Conservation (phyloP, 2,888 invertebrate species). For the Leucophenga maculata region DNA sequence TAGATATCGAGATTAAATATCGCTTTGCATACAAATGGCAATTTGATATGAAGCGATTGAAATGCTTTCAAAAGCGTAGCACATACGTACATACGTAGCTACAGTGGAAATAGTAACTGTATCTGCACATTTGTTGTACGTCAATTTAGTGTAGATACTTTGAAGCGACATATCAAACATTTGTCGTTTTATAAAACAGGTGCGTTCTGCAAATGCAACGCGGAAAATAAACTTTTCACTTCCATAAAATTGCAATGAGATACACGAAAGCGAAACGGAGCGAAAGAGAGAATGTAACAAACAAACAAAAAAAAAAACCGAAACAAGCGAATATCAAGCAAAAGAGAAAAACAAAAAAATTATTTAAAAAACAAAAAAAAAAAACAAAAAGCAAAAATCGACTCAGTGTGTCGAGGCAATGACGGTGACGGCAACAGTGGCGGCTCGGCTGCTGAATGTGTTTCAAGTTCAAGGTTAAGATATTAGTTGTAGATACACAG, state of each 20-base stretch:
- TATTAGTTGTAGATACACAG: constrained; percentile 64
- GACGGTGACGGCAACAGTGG: constrained; percentile 31
- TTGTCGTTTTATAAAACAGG: too few relatives aligned
- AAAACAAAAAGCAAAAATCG: constrained; percentile 17
- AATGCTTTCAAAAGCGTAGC: neutral
- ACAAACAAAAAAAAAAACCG: constrained; percentile 2
- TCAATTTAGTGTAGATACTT: too few relatives aligned
- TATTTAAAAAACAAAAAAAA: neutral
- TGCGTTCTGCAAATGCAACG: neutral
- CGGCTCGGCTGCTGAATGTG: too few relatives aligned
- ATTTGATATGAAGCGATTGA: too few relatives aligned
- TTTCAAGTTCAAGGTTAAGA: constrained; percentile 72
- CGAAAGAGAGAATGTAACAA: neutral
- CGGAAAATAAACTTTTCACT: neutral
- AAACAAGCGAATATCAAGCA: neutral
- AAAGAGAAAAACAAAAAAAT: constrained; percentile 5
- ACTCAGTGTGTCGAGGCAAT: constrained; percentile 55
- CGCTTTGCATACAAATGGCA: constrained; percentile 11
- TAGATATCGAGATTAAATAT: constrained; percentile 28
- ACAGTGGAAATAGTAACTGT: too few relatives aligned
- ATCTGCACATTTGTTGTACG: too few relatives aligned
- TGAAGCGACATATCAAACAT: too few relatives aligned
- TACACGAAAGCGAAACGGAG: neutral
- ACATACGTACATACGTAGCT: neutral
- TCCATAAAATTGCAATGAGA: too few relatives aligned